Evolutionary conservation across 2,888 invertebrate genomes (phyloP), one percentile per base, ranked within the genome.

Genomic region (Elgonia sp.): DNA sequence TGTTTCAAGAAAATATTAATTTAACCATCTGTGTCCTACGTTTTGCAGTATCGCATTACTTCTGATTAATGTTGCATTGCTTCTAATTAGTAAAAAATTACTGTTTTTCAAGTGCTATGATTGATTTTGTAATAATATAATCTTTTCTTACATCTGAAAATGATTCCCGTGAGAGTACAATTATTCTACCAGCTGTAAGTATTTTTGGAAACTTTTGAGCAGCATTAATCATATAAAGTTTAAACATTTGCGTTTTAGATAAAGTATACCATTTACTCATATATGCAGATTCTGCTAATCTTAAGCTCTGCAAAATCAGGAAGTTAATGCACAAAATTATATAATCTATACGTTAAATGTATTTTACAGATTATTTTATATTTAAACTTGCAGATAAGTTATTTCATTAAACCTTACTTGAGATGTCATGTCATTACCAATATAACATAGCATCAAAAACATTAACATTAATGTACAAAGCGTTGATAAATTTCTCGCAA

Each of bases 131-230:
- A n/a, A 50, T 5, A 50, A 50, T 14, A 50, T 50, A 50, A 50
- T n/a, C n/a, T n/a, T n/a, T n/a, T n/a, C 82, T 73, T 82, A 82
- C 82, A 21, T 82, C 73, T 6, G 70, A 0, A 53, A 81, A 81
- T 14, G 81, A 53, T 39, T 81, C 53, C 18, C 57, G 62, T 20
- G 82, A 73, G 1, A 82, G 63, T 9, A 73, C 29, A 20, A 65
- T 73, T 21, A 82, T 53, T 65, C 40, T 73, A n/a, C 65, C 73
- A 42, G 73, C 73, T 8, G 82, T 73, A 2, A 82, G 65, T 42
- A 42, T 39, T 55, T 82, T 82, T 12, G 82, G 82, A 65, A 72
- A 82, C 42, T 20, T 72, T 4, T 65, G 57, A 82, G 53, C 37
- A 55, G 12, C 40, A 18, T 63, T 82, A n/a, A 82, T 73, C 55